Percentiles rank a stretch among this genome's conserved stretches.
These are phyloP conservation scores for Neoniphon sammara DNA, from an alignment of 2,797 vertebrate genomes.

Conservation along the genomic window DNA sequence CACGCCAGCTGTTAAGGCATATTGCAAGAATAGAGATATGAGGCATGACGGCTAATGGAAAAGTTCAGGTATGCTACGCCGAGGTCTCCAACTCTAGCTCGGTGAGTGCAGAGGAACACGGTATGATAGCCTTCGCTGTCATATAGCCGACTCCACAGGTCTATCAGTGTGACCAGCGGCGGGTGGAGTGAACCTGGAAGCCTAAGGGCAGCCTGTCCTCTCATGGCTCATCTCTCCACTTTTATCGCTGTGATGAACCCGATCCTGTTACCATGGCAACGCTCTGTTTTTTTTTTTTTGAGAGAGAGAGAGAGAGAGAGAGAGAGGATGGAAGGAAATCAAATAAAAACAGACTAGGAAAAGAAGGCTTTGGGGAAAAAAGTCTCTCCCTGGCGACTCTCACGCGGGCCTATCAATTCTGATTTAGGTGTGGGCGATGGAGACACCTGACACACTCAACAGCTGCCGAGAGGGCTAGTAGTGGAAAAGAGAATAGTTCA, in stretches of 20 bases:
- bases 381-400: slow-evolving; percentile 6
- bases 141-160: slow-evolving; percentile 25
- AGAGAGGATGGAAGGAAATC: slow-evolving; percentile 34
- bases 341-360: slow-evolving; percentile 38
- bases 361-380: neutral
- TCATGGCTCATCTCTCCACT: slow-evolving; percentile 43
- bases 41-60: slow-evolving; percentile 19
- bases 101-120: neutral
- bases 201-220: slow-evolving; percentile 33
- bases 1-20: slow-evolving; percentile 51
- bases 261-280: slow-evolving; percentile 64
- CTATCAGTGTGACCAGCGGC: slow-evolving; percentile 11
- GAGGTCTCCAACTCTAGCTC: slow-evolving; percentile 7
- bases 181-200: slow-evolving; percentile 36
- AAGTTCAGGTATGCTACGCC: slow-evolving; percentile 15
- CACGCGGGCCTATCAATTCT: slow-evolving; percentile 33
- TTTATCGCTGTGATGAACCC: slow-evolving; percentile 46
- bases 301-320: slow-evolving; percentile 2
- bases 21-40: slow-evolving; percentile 40
- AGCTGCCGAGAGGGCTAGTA: neutral
- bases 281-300: slow-evolving; percentile 15
- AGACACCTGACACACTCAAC: slow-evolving; percentile 15
- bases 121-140: slow-evolving; percentile 15
- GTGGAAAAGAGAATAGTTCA: neutral
- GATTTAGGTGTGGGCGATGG: slow-evolving; percentile 14